These are phyloP conservation scores for Sialia sialis DNA, from an alignment of 2,113 vertebrate species.

Conservation along the genomic window DNA sequence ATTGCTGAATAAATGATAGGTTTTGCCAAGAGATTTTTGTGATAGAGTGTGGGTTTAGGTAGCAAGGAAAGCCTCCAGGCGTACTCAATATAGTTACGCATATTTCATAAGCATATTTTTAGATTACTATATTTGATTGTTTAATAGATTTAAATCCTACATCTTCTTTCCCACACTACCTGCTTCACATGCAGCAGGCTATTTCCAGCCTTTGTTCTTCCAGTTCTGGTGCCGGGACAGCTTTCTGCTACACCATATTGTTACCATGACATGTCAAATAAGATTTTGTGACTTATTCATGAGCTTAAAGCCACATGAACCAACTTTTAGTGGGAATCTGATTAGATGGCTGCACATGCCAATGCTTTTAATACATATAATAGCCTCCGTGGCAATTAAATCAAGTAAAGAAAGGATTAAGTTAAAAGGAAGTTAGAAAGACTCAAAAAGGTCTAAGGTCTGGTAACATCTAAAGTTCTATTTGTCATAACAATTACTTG, in stretches of 20 bases:
- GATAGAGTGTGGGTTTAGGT: not conserved
- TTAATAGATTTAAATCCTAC: not conserved
- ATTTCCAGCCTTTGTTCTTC: not conserved
- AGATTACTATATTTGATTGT: not conserved
- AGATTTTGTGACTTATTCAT: not conserved
- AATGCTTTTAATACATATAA: not conserved
- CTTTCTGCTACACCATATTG: not conserved
- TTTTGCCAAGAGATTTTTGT: not conserved
- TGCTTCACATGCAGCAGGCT: not conserved
- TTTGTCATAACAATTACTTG: not conserved
- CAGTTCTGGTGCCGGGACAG: not conserved
- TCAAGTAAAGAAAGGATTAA: not conserved
- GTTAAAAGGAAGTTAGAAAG: not conserved
- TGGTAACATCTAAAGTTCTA: not conserved
- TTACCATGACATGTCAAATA: not conserved
- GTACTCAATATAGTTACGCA: not conserved
- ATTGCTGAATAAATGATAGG: not conserved
- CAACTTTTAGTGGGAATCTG: not conserved
- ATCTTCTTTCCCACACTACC: not conserved
- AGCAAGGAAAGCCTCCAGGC: not conserved
- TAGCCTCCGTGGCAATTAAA: not conserved
- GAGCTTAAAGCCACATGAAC: not conserved
- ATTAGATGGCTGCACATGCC: not conserved
- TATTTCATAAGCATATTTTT: not conserved
- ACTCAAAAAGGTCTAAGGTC: not conserved